Evolutionary conservation across 2,797 vertebrate genomes (phyloP), one percentile per base, ranked within the genome.

Genomic region (Dendrocincla tyrannina): DNA sequence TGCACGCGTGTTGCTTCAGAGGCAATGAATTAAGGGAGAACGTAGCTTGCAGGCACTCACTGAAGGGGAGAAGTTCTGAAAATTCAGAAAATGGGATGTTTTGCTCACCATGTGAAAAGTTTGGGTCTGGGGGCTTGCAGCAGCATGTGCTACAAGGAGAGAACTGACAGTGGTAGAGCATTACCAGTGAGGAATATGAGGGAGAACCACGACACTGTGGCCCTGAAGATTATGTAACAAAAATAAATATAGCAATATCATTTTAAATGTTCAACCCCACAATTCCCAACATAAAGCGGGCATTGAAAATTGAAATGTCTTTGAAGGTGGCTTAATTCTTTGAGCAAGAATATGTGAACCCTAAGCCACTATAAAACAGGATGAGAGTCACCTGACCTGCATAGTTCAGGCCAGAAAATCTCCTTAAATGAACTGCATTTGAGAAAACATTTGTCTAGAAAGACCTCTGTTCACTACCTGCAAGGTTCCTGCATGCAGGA

Each of bases 121-220:
- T 14, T 58, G 39, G 14, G 8, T 44, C 39, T 49, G 72, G n/a
- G 41, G 19, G 10, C 17, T 69, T 73, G 28, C n/a, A 77, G 35
- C 13, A 82, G 18, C 2, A 3, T 11, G 24, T 63, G 42, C 11
- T 41, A 47, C 53, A 49, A 62, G 30, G 35, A 59, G 17, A 76
- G 20, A 74, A 56, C 22, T 11, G 4, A 24, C 3, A 4, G 27
- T n/a, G n/a, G 22, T 8, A 63, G 24, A 37, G 15, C 0, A 0
- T 16, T 75, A 52, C 24, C 18, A 23, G 39, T 0, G 2, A 85
- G 33, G 7, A 89, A 28, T 44, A 17, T 0, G 1, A 46, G 10
- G 4, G 17, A 47, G 10, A 46, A 35, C 11, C 25, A 25, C 2
- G 9, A 10, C 23, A 25, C 20, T 1, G 0, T 35, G 20, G 5